A percentile compares a stretch with the other conserved stretches of the same genome.
Evolutionary conservation across 2,888 invertebrate genomes (phyloP).

Genomic region (Bugula neritina): DNA sequence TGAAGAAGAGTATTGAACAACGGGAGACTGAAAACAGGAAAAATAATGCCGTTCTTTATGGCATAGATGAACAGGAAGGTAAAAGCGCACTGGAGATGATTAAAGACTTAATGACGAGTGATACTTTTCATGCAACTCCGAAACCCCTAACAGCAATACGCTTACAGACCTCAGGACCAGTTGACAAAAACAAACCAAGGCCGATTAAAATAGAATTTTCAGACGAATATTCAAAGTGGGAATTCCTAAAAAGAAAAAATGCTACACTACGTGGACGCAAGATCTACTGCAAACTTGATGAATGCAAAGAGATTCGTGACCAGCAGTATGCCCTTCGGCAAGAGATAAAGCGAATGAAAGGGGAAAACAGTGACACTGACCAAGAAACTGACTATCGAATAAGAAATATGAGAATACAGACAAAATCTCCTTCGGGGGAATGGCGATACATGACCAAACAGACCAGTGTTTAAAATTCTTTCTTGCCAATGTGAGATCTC

Average conservation of each 20-base stretch:
- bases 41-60: conserved; percentile 4
- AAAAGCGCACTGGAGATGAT: not conserved
- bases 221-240: not conserved
- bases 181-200: not conserved
- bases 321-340: not conserved
- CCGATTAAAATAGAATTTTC: not conserved
- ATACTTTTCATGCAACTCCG: not conserved
- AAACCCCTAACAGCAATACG: not conserved
- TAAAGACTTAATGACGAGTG: not conserved
- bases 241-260: not conserved
- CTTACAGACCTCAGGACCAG: not conserved
- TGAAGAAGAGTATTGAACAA: not conserved
- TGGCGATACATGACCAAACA: not conserved
- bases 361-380: too few species aligned
- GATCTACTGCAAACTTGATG: not conserved
- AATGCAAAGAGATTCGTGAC: not conserved
- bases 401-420: not conserved
- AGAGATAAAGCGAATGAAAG: not conserved
- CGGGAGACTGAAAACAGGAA: not conserved
- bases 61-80: not conserved
- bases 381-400: not conserved
- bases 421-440: not conserved
- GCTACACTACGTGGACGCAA: not conserved
- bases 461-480: not conserved
- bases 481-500: not conserved